Evolutionary conservation across 1,140 invertebrate species (phyloP).

Genomic region (Spodoptera frugiperda): DNA sequence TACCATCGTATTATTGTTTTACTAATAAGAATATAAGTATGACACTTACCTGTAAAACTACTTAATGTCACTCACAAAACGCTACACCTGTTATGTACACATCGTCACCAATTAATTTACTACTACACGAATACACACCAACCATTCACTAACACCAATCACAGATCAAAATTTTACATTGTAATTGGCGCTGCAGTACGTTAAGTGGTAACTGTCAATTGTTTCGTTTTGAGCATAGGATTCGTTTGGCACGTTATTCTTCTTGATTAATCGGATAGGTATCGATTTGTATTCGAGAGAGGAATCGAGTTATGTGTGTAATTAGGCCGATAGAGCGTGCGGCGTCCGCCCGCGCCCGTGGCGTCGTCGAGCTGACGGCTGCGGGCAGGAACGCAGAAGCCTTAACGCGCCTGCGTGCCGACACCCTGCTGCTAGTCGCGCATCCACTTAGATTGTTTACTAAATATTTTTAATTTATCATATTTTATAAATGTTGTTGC

Average conservation of each 20-base stretch:
- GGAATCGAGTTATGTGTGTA: constrained; percentile 44
- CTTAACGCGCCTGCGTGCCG: constrained; percentile 69
- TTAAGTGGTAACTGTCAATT: constrained; percentile 38
- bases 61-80: constrained; percentile 27
- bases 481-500: neutral
- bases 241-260: constrained; percentile 60
- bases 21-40: neutral
- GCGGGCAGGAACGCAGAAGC: constrained; percentile 65
- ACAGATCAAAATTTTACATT: constrained; percentile 53
- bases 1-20: neutral
- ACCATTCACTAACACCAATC: constrained; percentile 69
- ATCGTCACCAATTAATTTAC: constrained; percentile 44
- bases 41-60: constrained; percentile 41
- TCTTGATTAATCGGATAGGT: constrained; percentile 64
- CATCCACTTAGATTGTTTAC: constrained; percentile 58
- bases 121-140: constrained; percentile 49
- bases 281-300: constrained; percentile 73
- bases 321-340: constrained; percentile 52
- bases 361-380: constrained; percentile 64
- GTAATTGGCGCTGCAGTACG: constrained; percentile 46
- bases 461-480: constrained; percentile 20
- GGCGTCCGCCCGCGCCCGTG: constrained; percentile 69
- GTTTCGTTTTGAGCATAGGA: constrained; percentile 37
- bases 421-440: constrained; percentile 55
- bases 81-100: constrained; percentile 35